These are phyloP conservation scores for Mastomys coucha DNA, from an alignment of 2,113 vertebrate genomes.

Conservation along the genomic window DNA sequence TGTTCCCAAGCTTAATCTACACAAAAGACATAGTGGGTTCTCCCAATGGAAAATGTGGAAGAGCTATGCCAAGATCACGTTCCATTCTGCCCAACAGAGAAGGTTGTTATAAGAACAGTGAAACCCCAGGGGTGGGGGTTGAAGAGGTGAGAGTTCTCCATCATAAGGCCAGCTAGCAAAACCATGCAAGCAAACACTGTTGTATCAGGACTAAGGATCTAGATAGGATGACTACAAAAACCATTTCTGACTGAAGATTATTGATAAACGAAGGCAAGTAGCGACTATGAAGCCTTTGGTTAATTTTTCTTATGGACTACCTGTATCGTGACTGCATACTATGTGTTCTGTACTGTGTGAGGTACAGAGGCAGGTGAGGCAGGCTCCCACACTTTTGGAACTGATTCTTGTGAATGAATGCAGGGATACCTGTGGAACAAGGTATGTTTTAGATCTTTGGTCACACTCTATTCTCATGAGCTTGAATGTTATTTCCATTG, in stretches of 20 bases:
- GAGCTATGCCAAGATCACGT: neutral
- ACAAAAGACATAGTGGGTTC: neutral
- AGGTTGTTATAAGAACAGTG: neutral
- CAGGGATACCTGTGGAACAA: neutral
- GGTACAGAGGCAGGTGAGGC: neutral
- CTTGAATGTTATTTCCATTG: neutral
- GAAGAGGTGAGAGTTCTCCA: neutral
- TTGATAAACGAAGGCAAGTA: fast-evolving
- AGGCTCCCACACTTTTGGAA: fast-evolving
- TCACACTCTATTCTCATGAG: neutral
- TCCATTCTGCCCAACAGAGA: neutral
- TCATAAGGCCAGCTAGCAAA: neutral
- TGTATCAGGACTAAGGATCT: neutral
- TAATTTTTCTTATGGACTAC: no score
- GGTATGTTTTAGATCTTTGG: neutral
- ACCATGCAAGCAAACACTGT: neutral
- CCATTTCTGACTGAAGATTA: neutral
- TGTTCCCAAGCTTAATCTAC: neutral
- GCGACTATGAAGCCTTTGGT: fast-evolving
- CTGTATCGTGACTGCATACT: neutral
- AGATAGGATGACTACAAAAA: neutral
- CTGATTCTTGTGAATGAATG: fast-evolving
- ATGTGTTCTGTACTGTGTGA: neutral
- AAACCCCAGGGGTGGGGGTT: neutral
- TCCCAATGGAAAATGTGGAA: neutral